A percentile compares a stretch with the other conserved stretches of the same genome.
These are phyloP conservation scores for Eidolon dupreanum DNA, from an alignment of 2,797 vertebrate species.

Conservation along the genomic window DNA sequence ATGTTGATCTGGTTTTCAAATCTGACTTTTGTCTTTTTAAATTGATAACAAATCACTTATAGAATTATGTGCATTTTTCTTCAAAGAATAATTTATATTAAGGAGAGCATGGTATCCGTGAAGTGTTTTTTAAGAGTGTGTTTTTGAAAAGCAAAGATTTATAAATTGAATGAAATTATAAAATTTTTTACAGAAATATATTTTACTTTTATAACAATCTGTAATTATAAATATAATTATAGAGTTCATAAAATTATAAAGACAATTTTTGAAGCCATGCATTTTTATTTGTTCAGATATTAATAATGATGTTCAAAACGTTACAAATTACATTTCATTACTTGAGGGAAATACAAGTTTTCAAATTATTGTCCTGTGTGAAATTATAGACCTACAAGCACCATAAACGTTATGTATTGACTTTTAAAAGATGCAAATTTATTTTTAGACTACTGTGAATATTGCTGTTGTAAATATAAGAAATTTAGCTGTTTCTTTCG, in stretches of 20 bases:
- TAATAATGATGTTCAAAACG: not conserved
- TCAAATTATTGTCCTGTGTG: not conserved
- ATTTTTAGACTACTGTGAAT: not conserved
- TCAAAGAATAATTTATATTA: not conserved
- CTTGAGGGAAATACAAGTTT: not conserved
- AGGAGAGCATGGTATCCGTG: not conserved
- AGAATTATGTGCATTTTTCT: not conserved
- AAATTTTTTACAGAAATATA: not conserved
- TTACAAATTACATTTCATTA: not conserved
- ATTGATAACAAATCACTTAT: not conserved
- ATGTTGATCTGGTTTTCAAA: not conserved
- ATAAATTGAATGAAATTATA: not conserved
- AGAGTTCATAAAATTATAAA: not conserved
- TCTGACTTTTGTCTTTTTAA: not conserved
- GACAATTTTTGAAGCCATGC: not conserved
- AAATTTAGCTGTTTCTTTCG: not conserved
- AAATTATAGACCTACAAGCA: not conserved
- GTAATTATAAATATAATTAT: no score
- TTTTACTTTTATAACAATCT: not conserved
- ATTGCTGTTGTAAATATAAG: not conserved
- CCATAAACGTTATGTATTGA: not conserved
- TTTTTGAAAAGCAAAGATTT: not conserved
- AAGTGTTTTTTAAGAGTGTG: not conserved
- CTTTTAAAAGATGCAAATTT: not conserved
- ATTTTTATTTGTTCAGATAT: constrained; percentile 11